Percentiles rank a stretch among this genome's conserved stretches.
Evolutionary conservation across 92 coral and sea anemone species (phyloP).

Genomic region (Umimayanthus chanpuru): DNA sequence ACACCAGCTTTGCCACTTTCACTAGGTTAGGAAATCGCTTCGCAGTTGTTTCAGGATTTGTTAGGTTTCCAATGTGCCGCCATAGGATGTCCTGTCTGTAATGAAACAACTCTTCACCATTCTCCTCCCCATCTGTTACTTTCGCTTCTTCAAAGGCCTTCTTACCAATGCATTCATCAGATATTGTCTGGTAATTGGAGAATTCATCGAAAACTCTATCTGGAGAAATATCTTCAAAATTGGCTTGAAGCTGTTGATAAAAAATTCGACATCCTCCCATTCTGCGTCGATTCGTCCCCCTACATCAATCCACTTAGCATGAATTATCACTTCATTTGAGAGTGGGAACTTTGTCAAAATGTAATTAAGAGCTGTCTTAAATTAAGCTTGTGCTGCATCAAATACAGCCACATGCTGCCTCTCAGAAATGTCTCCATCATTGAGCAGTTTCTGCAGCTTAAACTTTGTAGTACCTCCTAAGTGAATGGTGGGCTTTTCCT

Average conservation of each 20-base stretch:
- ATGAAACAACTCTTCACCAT: constrained; percentile 42
- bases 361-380: constrained; percentile 31
- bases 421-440: constrained; percentile 49
- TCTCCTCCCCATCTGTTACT: not conserved
- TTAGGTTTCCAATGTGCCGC: constrained; percentile 54
- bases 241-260: constrained; percentile 30
- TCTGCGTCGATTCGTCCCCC: constrained; percentile 4
- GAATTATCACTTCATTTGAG: constrained; percentile 12
- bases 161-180: not conserved
- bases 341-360: constrained; percentile 39
- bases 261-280: constrained; percentile 28
- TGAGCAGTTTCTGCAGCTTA: constrained; percentile 54
- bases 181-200: constrained; percentile 3
- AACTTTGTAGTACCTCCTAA: constrained; percentile 60
- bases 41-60: constrained; percentile 40
- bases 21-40: constrained; percentile 43
- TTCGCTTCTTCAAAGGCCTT: not conserved
- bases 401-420: constrained; percentile 14
- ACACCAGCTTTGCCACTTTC: constrained; percentile 63
- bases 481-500: constrained; percentile 19
- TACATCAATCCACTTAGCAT: constrained; percentile 39
- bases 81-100: constrained; percentile 59
- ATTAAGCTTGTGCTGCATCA: constrained; percentile 29
- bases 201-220: constrained; percentile 39
- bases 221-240: constrained; percentile 12